Percentiles rank a stretch among this genome's conserved stretches.
These are phyloP conservation scores for Diadophis punctatus DNA, from an alignment of 2,113 vertebrate genomes.

Conservation along the genomic window DNA sequence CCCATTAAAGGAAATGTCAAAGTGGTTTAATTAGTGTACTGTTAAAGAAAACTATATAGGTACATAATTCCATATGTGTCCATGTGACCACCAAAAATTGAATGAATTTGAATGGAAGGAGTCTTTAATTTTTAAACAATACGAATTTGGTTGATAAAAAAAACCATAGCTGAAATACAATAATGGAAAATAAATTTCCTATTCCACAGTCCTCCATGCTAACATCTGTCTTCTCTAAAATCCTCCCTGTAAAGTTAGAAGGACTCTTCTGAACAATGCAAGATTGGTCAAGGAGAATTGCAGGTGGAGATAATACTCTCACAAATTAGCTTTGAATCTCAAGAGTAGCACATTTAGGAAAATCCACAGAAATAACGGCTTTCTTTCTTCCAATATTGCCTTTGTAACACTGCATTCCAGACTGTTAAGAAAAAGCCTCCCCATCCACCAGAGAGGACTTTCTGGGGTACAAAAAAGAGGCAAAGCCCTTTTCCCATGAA, in stretches of 20 bases:
- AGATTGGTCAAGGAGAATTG: not conserved
- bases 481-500: not conserved
- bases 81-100: not conserved
- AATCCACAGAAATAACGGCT: not conserved
- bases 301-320: not conserved
- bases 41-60: not conserved
- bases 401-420: not conserved
- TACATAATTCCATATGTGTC: not conserved
- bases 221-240: not conserved
- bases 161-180: not conserved
- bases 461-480: not conserved
- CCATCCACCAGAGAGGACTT: not conserved
- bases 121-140: not conserved
- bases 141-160: not conserved
- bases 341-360: not conserved
- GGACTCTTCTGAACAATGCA: not conserved
- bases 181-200: not conserved
- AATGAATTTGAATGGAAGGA: not conserved
- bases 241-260: not conserved
- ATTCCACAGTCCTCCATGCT: not conserved
- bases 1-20: not conserved
- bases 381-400: not conserved
- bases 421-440: not conserved
- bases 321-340: not conserved
- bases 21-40: not conserved